phyloP scores from a whole-genome alignment of 2,797 vertebrate species.

The Falco peregrinus region DNA sequence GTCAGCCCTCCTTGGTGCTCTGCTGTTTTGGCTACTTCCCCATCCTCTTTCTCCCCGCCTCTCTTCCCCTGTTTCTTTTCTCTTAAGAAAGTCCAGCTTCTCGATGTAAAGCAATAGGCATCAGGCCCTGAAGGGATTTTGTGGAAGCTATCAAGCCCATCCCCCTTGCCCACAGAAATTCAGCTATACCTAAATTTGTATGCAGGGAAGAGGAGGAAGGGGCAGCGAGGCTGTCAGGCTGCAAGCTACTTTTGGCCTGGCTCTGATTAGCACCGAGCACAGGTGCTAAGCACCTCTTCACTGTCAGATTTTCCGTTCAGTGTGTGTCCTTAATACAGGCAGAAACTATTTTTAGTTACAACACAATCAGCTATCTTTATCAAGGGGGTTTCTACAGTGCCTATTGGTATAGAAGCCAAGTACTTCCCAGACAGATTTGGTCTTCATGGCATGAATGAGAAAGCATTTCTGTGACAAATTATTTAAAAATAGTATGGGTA shows the following conservation, averaged over 20 bases:
- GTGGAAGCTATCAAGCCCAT: neutral
- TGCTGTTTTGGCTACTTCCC: neutral
- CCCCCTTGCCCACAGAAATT: neutral
- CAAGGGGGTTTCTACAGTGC: constrained; percentile 29
- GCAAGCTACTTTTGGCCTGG: constrained; percentile 10
- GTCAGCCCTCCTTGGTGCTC: neutral
- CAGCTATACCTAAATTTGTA: neutral
- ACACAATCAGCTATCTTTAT: constrained; percentile 56
- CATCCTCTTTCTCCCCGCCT: neutral
- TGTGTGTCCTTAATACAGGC: neutral
- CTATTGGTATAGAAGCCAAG: constrained; percentile 26
- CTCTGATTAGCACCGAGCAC: constrained; percentile 15
- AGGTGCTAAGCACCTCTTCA: neutral
- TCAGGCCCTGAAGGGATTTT: neutral
- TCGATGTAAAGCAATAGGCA: neutral
- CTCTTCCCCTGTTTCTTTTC: neutral
- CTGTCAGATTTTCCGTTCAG: constrained; percentile 47
- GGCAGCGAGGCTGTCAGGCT: neutral
- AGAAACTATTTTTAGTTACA: constrained; percentile 41
- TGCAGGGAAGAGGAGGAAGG: neutral
- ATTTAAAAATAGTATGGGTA: constrained; percentile 51
- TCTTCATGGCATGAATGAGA: constrained; percentile 23
- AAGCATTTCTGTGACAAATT: constrained; percentile 55
- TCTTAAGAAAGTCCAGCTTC: neutral
- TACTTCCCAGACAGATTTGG: constrained; percentile 24